phyloP scores from a whole-genome alignment of 1,140 invertebrate species.

The Apis dorsata region DNA sequence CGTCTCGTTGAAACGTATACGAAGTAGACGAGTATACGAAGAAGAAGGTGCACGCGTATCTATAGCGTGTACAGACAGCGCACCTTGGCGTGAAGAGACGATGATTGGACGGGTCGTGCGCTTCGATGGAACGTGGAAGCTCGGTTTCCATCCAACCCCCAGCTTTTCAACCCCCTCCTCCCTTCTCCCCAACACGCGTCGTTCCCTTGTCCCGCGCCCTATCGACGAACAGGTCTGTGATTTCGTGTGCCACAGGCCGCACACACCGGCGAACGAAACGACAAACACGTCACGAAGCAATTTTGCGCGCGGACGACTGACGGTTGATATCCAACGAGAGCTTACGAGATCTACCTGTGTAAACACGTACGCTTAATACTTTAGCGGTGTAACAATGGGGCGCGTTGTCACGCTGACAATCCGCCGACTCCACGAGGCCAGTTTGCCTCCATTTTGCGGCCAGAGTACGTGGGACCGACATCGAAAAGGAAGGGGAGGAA shows the following conservation, averaged over 20 bases:
- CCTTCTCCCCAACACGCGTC: not conserved
- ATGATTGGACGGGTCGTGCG: not conserved
- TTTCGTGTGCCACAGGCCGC: slow-evolving; percentile 40
- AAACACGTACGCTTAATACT: slow-evolving; percentile 59
- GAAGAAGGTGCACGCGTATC: no score
- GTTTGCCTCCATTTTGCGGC: not conserved
- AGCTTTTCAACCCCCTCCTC: not conserved
- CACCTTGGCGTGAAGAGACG: not conserved
- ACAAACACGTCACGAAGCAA: slow-evolving; percentile 65
- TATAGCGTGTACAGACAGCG: not conserved
- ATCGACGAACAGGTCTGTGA: slow-evolving; percentile 28
- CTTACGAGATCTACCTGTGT: slow-evolving; percentile 61
- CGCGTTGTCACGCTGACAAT: slow-evolving; percentile 51
- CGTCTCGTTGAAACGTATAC: no score
- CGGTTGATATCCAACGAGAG: slow-evolving; percentile 54
- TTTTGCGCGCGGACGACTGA: slow-evolving; percentile 58
- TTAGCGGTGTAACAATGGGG: slow-evolving; percentile 44
- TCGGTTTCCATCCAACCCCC: not conserved
- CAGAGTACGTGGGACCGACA: not conserved
- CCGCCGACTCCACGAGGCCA: slow-evolving; percentile 23
- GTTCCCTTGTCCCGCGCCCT: not conserved
- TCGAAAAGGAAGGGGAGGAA: no score
- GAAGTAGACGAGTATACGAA: no score
- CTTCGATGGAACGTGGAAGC: not conserved
- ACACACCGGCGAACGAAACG: slow-evolving; percentile 42